Base-by-base conservation (phyloP, 1,140 invertebrate genomes). In the Drosophila lini region DNA sequence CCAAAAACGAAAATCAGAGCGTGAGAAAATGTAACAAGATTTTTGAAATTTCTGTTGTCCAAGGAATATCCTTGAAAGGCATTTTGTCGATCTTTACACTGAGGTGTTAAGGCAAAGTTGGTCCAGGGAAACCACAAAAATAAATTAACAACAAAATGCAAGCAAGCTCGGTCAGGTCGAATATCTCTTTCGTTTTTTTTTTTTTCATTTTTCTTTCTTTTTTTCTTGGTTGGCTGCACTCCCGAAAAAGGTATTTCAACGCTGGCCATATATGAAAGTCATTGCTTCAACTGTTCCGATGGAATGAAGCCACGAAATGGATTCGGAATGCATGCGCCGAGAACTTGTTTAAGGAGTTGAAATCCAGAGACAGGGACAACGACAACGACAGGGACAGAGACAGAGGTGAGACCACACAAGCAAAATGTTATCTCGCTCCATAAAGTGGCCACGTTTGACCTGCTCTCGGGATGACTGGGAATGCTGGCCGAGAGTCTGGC, bases 321-420 rank as follows among this genome's bases (percentile, higher is more conserved):
- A 73, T 41, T 48, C 42, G 64, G 56, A 70, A 70, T 56, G 57
- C 57, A 58, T 56, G 44, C 57, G 56, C 36, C 61, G 22, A 60
- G 74, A 77, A 77, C 74, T 76, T 77, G 74, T 77, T 77, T 77
- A 60, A 77, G 74, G 74, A 77, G 62, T 57, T 63, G 40, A 36
- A 42, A n/a, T 55, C 32, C 19, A 28, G 41, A 64, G 56, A 62
- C 28, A 50, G 48, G 36, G 45, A 36, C 63, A 71, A 0, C 15
- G 56, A 38, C 13, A 52, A 8, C 3, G 40, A 48, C n/a, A 62
- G 38, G 19, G 28, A 53, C 42, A 15, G 36, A 41, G 31, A 44
- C 32, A 44, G 67, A 82, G 80, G 77, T 65, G 62, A 68, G 75
- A 82, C 80, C 80, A 82, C 81, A 86, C 71, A 86, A 64, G 76